Evolutionary conservation across 2,797 vertebrate genomes (phyloP).

Genomic region (Gambelia wislizenii): DNA sequence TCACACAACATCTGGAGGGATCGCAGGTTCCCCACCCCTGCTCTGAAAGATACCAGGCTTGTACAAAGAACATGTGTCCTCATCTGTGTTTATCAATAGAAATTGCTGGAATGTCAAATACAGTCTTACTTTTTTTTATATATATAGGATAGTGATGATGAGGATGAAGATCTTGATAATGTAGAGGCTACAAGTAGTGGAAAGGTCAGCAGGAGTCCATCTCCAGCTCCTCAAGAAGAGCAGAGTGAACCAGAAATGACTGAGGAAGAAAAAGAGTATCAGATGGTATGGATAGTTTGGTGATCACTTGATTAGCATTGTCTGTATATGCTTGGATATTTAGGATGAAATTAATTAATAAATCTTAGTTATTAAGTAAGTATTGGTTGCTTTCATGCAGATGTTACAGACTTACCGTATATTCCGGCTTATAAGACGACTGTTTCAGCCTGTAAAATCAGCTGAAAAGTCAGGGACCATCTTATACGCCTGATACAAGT

Average conservation of each 20-base stretch:
- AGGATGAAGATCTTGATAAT: conserved; percentile 85
- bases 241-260: conserved; percentile 97
- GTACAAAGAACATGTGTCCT: neutral
- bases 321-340: neutral
- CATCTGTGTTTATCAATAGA: neutral
- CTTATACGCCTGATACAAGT: too few relatives aligned
- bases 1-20: neutral
- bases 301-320: conserved; percentile 27
- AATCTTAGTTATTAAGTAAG: neutral
- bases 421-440: too few relatives aligned
- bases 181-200: conserved; percentile 83
- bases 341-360: neutral
- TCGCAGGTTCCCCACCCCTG: too few relatives aligned
- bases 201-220: conserved; percentile 85
- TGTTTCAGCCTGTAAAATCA: too few relatives aligned
- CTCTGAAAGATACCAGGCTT: neutral
- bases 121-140: neutral
- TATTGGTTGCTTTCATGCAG: neutral
- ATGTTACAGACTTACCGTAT: neutral
- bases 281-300: conserved; percentile 85
- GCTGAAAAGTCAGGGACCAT: too few relatives aligned
- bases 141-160: conserved; percentile 88
- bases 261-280: conserved; percentile 96
- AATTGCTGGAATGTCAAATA: conserved; percentile 11
- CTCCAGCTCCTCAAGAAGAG: conserved; percentile 89